Evolutionary conservation across 2,888 invertebrate genomes (phyloP), one percentile per base, ranked within the genome.

Genomic region (Liopterus haemorrhoidalis): DNA sequence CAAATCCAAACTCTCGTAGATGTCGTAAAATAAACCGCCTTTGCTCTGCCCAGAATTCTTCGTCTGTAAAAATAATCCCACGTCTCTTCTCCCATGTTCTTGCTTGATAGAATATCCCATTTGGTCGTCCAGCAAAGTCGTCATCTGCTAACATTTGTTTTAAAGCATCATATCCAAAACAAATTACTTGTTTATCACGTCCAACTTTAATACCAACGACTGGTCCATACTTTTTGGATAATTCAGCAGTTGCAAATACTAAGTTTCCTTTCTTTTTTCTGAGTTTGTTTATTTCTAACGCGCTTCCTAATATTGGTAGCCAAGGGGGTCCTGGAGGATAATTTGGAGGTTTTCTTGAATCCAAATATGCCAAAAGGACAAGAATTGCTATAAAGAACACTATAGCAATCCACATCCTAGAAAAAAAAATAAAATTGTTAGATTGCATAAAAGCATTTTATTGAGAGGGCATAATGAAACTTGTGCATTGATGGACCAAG

Each of bases 61-160:
- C 85, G 46, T 85, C 85, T 2, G 76, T 72, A 54, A 83, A 84
- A 2, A 84, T 76, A 14, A 85, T 72, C 2, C 83, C 85, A 52
- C 75, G 66, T 63, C 77, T 69, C 61, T 79, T 75, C 11, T 82
- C 82, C 49, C 81, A 77, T 18, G 82, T 75, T 43, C 85, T 70
- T 46, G 82, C 63, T 50, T 75, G 70, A 54, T 81, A 76, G 58
- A 84, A 81, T 59, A 82, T 85, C 19, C 78, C 82, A 53, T 81
- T 75, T 0, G 85, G 85, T 46, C 85, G 70, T 1, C 81, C 82
- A 57, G 81, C 80, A 54, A 83, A 82, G 47, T 79, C 79, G 12
- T 77, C 76, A 6, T 72, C 70, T 1, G 70, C 70, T 30, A 82
- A 71, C 4, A 78, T 75, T 59, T 79, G 76, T 30, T 73, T 74